Base-by-base conservation (phyloP, 2,888 invertebrate genomes). In the Malacosoma neustria region DNA sequence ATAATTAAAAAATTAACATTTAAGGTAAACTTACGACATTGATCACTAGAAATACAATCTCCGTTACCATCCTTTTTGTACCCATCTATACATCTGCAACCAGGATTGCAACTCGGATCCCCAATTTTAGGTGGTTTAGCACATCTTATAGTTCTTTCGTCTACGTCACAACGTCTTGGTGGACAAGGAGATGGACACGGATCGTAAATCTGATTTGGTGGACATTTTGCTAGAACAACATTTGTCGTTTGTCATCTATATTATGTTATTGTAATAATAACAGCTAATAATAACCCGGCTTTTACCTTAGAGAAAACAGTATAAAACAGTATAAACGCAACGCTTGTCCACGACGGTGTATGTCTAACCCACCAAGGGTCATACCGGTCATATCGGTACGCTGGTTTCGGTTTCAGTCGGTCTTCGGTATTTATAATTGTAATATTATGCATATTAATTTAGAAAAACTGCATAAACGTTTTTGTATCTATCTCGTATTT, bases 1-100 rank as follows among this genome's bases (percentile, higher is more conserved):
- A n/a, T n/a, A n/a, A n/a, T n/a, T n/a, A n/a, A n/a, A n/a, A n/a
- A n/a, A n/a, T n/a, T n/a, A n/a, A n/a, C n/a, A n/a, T n/a, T 29
- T 11, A 22, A 29, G 12, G 7, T 4, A 15, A 22, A 54, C 59
- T 56, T 44, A 64, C 64, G 48, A 33, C 63, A 64, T 9, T 54
- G 13, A 1, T 42, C 34, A 15, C 38, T 29, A n/a, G 43, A 43
- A 4, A 60, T 42, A 34, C 61, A 61, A 9, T 14, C 30, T 3
- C 53, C 57, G 2, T 36, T 15, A 0, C 34, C n/a, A 13, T 47
- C 39, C 38, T 41, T 53, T 12, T 49, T 37, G 11, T 49, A 59
- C 0, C 43, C 50, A 1, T 40, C 32, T 9, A 40, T 13, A 33
- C 58, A 59, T n/a, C 49, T 30, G 22, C 57, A 59, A 7, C 45